phyloP scores from a whole-genome alignment of 2,113 vertebrate genomes.

The Macrotis lagotis region DNA sequence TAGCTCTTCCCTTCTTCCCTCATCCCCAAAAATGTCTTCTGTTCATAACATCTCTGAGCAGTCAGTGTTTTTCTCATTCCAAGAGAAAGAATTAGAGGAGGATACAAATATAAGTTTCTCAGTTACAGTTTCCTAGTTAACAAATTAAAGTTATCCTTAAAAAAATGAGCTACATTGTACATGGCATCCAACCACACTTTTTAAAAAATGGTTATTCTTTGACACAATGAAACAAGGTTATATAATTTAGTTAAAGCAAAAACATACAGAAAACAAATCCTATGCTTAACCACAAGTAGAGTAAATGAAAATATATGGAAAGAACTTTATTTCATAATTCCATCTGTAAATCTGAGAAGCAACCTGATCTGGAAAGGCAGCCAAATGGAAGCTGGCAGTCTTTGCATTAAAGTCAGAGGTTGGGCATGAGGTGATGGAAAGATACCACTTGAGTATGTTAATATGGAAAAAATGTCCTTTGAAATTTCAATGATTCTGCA shows the following conservation, averaged over 20 bases:
- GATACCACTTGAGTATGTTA: neutral
- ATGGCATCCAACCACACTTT: neutral
- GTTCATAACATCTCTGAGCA: neutral
- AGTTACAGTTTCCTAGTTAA: neutral
- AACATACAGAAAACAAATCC: slow-evolving; percentile 25
- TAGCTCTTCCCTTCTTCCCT: neutral
- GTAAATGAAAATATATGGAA: slow-evolving; percentile 47
- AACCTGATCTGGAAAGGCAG: neutral
- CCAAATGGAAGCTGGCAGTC: neutral
- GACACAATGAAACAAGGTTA: slow-evolving; percentile 6
- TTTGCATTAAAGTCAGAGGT: slow-evolving; percentile 1
- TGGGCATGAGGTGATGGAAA: slow-evolving; percentile 34
- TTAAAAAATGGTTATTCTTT: neutral
- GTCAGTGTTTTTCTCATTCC: neutral
- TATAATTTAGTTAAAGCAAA: neutral
- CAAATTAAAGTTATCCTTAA: neutral
- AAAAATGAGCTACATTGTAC: neutral
- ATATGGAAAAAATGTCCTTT: neutral
- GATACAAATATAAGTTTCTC: neutral
- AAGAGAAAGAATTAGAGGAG: neutral
- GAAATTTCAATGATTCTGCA: neutral
- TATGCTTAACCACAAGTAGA: slow-evolving; percentile 16
- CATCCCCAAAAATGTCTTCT: neutral
- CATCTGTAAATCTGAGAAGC: slow-evolving; percentile 37
- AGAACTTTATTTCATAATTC: slow-evolving; percentile 26